These are phyloP conservation scores for Cygnus buccinator DNA, from an alignment of 2,113 vertebrate species.

Conservation along the genomic window DNA sequence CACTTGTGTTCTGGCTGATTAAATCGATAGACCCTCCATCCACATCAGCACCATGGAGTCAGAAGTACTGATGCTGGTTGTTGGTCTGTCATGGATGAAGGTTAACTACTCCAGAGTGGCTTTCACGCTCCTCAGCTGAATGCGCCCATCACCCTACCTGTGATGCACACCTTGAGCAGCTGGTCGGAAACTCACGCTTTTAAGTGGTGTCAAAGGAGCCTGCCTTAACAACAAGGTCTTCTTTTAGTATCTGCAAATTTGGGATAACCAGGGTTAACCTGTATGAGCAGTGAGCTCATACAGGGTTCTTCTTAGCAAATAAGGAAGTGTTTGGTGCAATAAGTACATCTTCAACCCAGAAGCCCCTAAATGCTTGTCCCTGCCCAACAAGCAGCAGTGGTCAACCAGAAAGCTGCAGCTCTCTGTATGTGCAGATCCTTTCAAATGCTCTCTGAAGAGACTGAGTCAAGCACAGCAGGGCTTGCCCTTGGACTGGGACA, in stretches of 20 bases:
- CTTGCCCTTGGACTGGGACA: constrained; percentile 14
- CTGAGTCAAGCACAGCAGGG: background rate
- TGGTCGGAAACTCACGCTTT: background rate
- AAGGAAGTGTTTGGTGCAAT: background rate
- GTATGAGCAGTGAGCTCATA: background rate
- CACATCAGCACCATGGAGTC: background rate
- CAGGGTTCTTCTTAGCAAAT: background rate
- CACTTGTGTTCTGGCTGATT: background rate
- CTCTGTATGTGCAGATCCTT: background rate
- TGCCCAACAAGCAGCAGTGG: background rate
- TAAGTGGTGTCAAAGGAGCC: background rate
- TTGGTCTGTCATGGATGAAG: background rate
- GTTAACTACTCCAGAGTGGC: background rate
- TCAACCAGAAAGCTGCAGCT: background rate
- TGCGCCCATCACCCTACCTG: fast-evolving
- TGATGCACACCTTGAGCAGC: background rate
- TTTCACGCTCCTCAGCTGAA: background rate
- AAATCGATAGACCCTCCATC: background rate
- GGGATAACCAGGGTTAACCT: background rate
- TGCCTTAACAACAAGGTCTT: background rate
- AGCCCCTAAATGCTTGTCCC: background rate
- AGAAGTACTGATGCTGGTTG: background rate
- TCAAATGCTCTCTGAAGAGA: background rate
- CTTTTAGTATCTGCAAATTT: background rate
- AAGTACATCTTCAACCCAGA: background rate